These are phyloP conservation scores for Oceanodroma leucorhoa DNA, from an alignment of 2,797 vertebrate species.

Conservation along the genomic window DNA sequence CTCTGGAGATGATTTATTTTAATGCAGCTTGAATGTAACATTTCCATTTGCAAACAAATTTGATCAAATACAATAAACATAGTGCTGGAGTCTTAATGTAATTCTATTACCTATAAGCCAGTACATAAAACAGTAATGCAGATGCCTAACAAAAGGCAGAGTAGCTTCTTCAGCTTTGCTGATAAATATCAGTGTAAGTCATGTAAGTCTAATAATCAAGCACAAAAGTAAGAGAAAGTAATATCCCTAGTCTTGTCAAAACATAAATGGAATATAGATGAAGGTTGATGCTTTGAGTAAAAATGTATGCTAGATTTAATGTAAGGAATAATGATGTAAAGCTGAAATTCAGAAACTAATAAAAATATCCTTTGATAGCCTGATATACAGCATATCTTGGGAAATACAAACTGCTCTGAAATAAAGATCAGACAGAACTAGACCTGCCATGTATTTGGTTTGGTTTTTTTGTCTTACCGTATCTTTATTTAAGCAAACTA, in stretches of 20 bases:
- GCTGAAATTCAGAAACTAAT: background rate
- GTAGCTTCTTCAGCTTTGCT: background rate
- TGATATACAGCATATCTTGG: background rate
- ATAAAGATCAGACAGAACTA: background rate
- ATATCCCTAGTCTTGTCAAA: conserved; percentile 11
- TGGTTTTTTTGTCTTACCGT: background rate
- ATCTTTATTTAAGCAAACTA: background rate
- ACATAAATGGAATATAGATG: background rate
- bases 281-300: background rate
- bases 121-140: conserved; percentile 5
- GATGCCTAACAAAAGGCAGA: conserved; percentile 29
- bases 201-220: conserved; percentile 20
- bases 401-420: background rate
- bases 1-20: conserved; percentile 27
- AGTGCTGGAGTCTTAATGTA: background rate
- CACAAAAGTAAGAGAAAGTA: background rate
- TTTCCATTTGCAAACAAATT: conserved; percentile 29
- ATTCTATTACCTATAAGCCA: conserved; percentile 21
- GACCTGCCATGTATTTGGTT: background rate
- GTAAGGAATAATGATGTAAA: background rate
- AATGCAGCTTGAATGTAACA: background rate
- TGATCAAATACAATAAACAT: background rate
- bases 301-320: background rate
- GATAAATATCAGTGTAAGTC: conserved; percentile 25
- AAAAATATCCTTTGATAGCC: background rate